Base-by-base conservation (phyloP, 2,888 invertebrate species). In the Geotrupes spiniger region DNA sequence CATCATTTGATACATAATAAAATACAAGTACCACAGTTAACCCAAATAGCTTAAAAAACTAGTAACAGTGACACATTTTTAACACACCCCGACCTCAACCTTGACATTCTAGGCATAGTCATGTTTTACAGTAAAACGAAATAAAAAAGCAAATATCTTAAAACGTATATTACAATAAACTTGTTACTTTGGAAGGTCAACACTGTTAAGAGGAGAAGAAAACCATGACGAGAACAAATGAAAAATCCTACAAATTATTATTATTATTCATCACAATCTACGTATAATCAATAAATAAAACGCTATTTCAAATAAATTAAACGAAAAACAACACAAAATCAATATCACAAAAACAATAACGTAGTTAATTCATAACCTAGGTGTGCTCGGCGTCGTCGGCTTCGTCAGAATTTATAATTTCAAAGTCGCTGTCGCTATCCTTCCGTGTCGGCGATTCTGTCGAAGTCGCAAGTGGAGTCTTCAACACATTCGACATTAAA, bases 381-480 rank as follows among this genome's bases (percentile, higher is more conserved):
- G 14, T 38, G 10, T 45, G 37, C 36, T 58, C 54, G 9, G 57
- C 56, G 38, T 58, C 54, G 9, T 58, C 56, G 38, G 53, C 57
- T 26, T 70, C 71, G 26, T 70, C 68, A 4, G 59, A 42, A 53
- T 69, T 62, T 12, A 72, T 64, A 47, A 72, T 63, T 56, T 71
- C 72, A 57, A 71, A 72, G 46, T 72, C 72, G 55, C 70, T 70
- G 44, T 69, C 70, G 59, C 68, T 68, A 37, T 61, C 60, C 39
- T 57, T 57, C 37, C 62, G 60, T 51, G 62, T 64, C 15, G 58
- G 60, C 36, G 58, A 55, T 39, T 53, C 29, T 17, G 46, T 39
- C 4, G 28, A 43, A 17, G 26, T 37, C 29, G 47, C 46, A 36
- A 42, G 46, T 46, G 52, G 40, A 4, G 51, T 51, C 17, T 48